phyloP scores from a whole-genome alignment of 2,113 vertebrate genomes.

The Ciconia maguari region DNA sequence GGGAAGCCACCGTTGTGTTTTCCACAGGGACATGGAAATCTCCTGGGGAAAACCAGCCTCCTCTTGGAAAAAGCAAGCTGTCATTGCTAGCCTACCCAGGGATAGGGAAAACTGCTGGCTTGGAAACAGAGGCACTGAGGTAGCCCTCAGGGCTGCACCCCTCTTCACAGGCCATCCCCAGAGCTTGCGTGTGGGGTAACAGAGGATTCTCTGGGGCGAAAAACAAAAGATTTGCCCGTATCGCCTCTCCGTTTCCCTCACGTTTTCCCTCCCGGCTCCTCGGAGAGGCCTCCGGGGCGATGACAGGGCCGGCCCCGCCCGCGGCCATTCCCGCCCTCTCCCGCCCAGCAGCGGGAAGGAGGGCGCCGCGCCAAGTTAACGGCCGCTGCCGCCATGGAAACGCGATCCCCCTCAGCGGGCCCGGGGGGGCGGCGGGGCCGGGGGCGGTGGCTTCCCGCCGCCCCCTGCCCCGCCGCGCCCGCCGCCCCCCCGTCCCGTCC shows the following conservation, averaged over 20 bases:
- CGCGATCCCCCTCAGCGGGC: background rate
- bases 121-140: background rate
- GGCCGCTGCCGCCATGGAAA: background rate
- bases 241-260: too few species aligned
- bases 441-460: too few species aligned
- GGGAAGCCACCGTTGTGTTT: background rate
- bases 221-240: background rate
- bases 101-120: background rate
- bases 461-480: too few species aligned
- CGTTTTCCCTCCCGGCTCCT: background rate
- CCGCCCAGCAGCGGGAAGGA: background rate
- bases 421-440: too few species aligned
- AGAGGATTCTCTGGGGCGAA: background rate
- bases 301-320: background rate
- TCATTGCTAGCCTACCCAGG: too few species aligned
- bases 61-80: background rate
- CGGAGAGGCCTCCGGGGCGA: background rate
- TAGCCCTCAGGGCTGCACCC: background rate
- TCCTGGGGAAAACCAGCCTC: background rate
- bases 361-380: background rate
- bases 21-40: background rate
- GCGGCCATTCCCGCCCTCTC: background rate
- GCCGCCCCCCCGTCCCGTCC: background rate
- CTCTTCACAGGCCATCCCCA: background rate
- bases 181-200: fast-evolving